Evolutionary conservation across 2,113 vertebrate genomes (phyloP), one percentile per base, ranked within the genome.

Genomic region (Saccopteryx leptura): DNA sequence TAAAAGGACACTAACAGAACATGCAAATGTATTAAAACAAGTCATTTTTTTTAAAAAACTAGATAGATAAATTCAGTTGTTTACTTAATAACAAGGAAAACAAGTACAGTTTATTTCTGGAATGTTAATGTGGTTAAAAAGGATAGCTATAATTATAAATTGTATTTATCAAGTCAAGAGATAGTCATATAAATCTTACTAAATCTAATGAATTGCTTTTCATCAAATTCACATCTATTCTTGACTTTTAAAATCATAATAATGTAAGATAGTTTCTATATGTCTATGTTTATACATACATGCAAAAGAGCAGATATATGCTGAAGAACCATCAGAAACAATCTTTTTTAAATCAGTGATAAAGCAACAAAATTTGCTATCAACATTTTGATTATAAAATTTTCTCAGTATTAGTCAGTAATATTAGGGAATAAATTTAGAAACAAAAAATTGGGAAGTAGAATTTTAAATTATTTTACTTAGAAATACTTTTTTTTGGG

Each of bases 391-490:
- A 31, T 76, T 81, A 88, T 46, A 46, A 33, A 33, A 85, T 92
- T 23, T 68, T 72, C 18, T 71, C 13, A 75, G 14, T 65, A 87
- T 33, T 61, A 78, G 24, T 2, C 48, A 72, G n/a, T 50, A 9
- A 91, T 74, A 54, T n/a, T 91, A 10, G 9, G 24, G 2, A 54
- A 71, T 95, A 6, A 71, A 71, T 60, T 87, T 48, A 75, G 46
- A 63, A 72, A 69, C 33, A 91, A 85, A 79, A 79, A 90, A 52
- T 21, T 46, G 5, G 1, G 48, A 75, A 72, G 10, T 3, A 83
- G 28, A 95, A 68, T 78, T 90, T 94, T 33, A 33, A 90, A 76
- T 78, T 48, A 68, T 78, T 48, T 33, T 65, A 65, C 58, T 79
- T 83, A 7, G 86, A 5, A 79, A 89, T 76, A 79, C 54, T 33